These are phyloP conservation scores for Phylloscopus whistleri DNA, from an alignment of 2,113 vertebrate species.

Conservation along the genomic window DNA sequence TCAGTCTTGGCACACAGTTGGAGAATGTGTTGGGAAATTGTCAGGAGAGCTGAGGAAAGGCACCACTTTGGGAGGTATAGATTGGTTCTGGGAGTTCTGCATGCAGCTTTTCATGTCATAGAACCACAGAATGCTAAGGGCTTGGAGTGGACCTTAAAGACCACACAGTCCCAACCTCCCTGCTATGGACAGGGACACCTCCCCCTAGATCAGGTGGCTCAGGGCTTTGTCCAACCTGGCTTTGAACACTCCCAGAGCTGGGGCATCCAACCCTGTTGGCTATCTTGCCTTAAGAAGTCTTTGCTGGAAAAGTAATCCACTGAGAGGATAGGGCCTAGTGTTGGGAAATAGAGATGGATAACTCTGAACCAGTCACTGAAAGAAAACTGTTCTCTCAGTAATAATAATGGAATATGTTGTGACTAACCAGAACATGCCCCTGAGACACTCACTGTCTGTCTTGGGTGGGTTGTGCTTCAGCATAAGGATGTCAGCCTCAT, in stretches of 20 bases:
- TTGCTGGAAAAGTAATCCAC: background rate
- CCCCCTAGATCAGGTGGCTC: background rate
- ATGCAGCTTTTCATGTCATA: background rate
- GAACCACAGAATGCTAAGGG: background rate
- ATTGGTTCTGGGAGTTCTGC: background rate
- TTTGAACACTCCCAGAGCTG: background rate
- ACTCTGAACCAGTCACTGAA: background rate
- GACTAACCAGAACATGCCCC: background rate
- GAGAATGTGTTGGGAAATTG: background rate
- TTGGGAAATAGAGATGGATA: background rate
- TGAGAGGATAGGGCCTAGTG: background rate
- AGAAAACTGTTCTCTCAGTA: background rate
- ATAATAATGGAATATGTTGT: background rate
- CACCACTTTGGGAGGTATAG: background rate
- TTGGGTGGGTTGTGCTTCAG: background rate
- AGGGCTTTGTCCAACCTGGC: background rate
- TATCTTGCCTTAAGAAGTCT: background rate
- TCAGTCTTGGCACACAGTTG: background rate
- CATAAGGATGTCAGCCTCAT: background rate
- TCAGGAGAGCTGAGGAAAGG: background rate
- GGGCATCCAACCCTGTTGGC: background rate
- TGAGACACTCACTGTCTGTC: background rate
- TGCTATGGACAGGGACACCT: background rate
- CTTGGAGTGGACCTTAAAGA: background rate
- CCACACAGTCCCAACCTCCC: accelerated